phyloP scores from a whole-genome alignment of 2,113 vertebrate genomes.

The Cephalopholis sonnerati region DNA sequence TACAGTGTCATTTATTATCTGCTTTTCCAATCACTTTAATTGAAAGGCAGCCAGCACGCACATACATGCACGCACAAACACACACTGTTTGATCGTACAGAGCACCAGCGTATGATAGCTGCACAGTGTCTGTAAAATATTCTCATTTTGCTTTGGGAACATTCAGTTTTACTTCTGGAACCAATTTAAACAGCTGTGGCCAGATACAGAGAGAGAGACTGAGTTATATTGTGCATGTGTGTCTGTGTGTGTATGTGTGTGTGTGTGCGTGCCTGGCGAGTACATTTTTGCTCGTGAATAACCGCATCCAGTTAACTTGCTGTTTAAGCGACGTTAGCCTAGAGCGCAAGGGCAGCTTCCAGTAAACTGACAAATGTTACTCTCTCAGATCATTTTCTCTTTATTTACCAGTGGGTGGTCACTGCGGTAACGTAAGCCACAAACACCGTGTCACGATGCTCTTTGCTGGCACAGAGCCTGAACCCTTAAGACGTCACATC shows the following conservation, averaged over 20 bases:
- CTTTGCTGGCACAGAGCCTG: conserved; percentile 21
- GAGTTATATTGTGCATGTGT: neutral
- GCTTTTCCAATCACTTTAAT: conserved; percentile 11
- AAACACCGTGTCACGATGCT: conserved; percentile 43
- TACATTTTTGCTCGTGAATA: conserved; percentile 58
- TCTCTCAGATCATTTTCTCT: conserved; percentile 65
- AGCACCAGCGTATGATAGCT: conserved; percentile 31
- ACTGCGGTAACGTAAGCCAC: conserved; percentile 48
- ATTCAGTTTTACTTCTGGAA: conserved; percentile 79
- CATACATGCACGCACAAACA: conserved; percentile 1
- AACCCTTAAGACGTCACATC: conserved; percentile 37
- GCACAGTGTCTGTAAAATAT: conserved; percentile 64
- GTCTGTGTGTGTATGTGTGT: conserved; percentile 3
- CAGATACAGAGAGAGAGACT: conserved; percentile 47
- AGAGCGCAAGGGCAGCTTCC: conserved; percentile 62
- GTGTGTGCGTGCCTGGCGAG: conserved; percentile 13
- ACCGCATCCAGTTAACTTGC: conserved; percentile 66
- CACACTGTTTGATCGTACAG: neutral
- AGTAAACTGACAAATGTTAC: conserved; percentile 69
- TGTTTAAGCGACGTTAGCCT: conserved; percentile 61
- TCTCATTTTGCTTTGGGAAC: conserved; percentile 71
- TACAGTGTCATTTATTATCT: neutral
- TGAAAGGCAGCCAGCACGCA: conserved; percentile 15
- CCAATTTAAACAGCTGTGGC: conserved; percentile 80
- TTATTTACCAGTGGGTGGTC: conserved; percentile 63